phyloP scores from a whole-genome alignment of 2,113 vertebrate genomes.

The Chionodraco myersi region DNA sequence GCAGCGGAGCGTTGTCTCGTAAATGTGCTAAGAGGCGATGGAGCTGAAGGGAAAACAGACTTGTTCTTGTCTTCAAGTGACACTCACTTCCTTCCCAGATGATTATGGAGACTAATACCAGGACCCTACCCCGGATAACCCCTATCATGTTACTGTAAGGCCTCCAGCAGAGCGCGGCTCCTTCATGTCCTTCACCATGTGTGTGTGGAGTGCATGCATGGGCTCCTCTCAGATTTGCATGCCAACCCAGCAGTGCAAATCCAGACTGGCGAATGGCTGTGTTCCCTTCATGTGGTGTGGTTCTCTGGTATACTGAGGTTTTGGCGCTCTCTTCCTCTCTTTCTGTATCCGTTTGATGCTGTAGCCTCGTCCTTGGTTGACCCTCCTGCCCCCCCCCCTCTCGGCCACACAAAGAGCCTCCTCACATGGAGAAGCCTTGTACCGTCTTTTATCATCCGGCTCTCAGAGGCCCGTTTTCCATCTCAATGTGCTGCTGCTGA shows the following conservation, averaged over 20 bases:
- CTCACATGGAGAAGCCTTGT: conserved; percentile 45
- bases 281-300: conserved; percentile 68
- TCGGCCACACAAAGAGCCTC: conserved; percentile 64
- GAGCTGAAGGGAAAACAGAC: conserved; percentile 15
- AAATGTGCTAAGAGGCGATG: background rate
- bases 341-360: conserved; percentile 60
- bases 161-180: conserved; percentile 13
- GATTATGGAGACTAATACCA: conserved; percentile 40
- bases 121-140: conserved; percentile 45
- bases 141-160: conserved; percentile 44
- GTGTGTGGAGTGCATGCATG: background rate
- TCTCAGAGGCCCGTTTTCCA: conserved; percentile 36
- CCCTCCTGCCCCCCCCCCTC: conserved; percentile 35
- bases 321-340: conserved; percentile 43
- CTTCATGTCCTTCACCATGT: conserved; percentile 7
- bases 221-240: conserved; percentile 13
- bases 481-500: conserved; percentile 26
- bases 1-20: background rate
- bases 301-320: conserved; percentile 67
- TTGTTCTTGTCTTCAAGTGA: conserved; percentile 40
- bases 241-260: conserved; percentile 48
- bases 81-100: conserved; percentile 16
- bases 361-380: conserved; percentile 70
- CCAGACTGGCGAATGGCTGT: conserved; percentile 57
- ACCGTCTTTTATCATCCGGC: conserved; percentile 33